Evolutionary conservation across 2,888 invertebrate genomes (phyloP).

Genomic region (Actias luna): DNA sequence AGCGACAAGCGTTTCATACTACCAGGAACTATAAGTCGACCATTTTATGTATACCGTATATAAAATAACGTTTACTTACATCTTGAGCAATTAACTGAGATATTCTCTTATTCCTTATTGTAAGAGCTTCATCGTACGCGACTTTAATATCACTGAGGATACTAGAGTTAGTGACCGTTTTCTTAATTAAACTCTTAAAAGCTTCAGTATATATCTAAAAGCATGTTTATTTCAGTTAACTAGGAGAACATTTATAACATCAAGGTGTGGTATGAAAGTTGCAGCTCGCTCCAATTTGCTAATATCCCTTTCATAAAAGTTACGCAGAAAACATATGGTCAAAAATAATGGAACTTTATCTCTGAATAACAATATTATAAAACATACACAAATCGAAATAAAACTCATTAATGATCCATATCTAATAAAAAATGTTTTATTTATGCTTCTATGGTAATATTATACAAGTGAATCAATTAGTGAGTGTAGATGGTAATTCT

Average conservation of each 20-base stretch:
- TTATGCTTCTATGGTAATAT: too few relatives aligned
- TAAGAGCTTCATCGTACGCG: conserved; percentile 65
- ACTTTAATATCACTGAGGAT: conserved; percentile 60
- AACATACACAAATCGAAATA: neutral
- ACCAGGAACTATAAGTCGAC: too few relatives aligned
- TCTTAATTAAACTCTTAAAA: conserved; percentile 53
- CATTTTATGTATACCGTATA: neutral
- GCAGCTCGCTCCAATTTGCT: too few relatives aligned
- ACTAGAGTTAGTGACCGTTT: conserved; percentile 57
- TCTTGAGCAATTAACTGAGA: conserved; percentile 63
- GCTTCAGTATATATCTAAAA: conserved; percentile 67
- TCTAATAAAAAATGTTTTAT: too few relatives aligned
- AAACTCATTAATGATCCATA: too few relatives aligned
- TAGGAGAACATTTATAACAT: neutral
- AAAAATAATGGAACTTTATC: too few relatives aligned
- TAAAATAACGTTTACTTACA: conserved; percentile 47
- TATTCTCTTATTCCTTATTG: conserved; percentile 63
- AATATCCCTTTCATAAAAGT: too few relatives aligned
- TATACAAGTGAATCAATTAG: too few relatives aligned
- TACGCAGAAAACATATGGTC: too few relatives aligned
- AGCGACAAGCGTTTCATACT: too few relatives aligned
- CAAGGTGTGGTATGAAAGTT: neutral
- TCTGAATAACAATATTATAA: neutral
- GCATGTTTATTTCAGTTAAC: neutral
- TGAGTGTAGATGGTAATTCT: too few relatives aligned